Conservation (phyloP, 2,797 vertebrate genomes). For the Manis pentadactyla region DNA sequence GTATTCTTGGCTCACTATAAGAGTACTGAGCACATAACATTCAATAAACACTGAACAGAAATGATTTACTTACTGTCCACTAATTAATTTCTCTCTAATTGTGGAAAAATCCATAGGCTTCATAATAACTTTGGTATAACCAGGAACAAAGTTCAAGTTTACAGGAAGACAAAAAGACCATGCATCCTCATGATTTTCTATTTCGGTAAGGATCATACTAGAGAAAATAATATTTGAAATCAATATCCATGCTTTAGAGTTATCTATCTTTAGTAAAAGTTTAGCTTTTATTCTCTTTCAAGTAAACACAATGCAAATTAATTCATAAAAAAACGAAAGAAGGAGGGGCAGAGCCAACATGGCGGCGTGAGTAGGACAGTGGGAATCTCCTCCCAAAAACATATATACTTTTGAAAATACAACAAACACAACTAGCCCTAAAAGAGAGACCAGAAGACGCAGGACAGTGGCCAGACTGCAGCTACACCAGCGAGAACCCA, state of each 20-base stretch:
- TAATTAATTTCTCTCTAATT: slow-evolving; percentile 98
- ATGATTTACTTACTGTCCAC: slow-evolving; percentile 96
- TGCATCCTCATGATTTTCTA: slow-evolving; percentile 98
- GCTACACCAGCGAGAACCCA: no score
- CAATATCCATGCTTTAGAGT: slow-evolving; percentile 41
- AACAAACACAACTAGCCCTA: no score
- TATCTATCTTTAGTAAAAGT: slow-evolving; percentile 23
- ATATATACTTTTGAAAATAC: no score
- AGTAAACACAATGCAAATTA: background rate
- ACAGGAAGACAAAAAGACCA: slow-evolving; percentile 99
- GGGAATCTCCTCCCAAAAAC: no score
- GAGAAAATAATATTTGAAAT: slow-evolving; percentile 76
- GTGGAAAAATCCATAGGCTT: slow-evolving; percentile 99
- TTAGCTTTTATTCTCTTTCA: slow-evolving; percentile 13
- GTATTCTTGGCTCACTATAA: background rate
- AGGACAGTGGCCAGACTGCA: no score
- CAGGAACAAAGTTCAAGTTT: slow-evolving; percentile 98
- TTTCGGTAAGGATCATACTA: slow-evolving; percentile 96
- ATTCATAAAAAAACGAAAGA: background rate
- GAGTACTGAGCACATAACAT: background rate
- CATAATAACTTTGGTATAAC: slow-evolving; percentile 99
- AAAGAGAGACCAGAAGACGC: no score
- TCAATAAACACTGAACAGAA: slow-evolving; percentile 29
- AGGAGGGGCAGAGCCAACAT: no score
- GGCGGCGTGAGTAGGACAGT: no score